Conservation (phyloP, 1,140 invertebrate genomes). For the Drosophila yakuba region DNA sequence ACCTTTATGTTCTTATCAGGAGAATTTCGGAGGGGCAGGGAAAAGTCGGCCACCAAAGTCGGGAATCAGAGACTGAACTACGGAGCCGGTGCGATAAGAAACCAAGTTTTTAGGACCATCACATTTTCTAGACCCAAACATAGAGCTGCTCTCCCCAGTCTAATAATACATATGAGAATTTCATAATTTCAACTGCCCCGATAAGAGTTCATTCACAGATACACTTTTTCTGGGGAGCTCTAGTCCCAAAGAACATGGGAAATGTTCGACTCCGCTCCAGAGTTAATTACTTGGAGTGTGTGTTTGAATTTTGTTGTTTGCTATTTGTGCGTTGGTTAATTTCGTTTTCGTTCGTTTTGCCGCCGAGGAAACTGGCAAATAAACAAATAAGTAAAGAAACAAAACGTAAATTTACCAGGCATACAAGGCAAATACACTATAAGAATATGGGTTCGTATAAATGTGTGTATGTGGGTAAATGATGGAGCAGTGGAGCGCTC, state of each 20-base stretch:
- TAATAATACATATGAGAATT: conserved; percentile 48
- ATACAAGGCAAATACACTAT: conserved; percentile 27
- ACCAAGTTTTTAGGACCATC: conserved; percentile 8
- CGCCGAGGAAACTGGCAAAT: conserved; percentile 68
- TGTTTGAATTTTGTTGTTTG: conserved; percentile 40
- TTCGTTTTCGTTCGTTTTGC: conserved; percentile 64
- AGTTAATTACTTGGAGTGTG: conserved; percentile 38
- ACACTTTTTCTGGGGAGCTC: conserved; percentile 5
- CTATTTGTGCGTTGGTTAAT: conserved; percentile 63
- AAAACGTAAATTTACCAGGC: conserved; percentile 65
- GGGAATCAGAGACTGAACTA: conserved; percentile 56
- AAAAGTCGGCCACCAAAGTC: conserved; percentile 14
- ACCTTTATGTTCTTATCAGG: conserved; percentile 28
- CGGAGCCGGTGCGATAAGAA: conserved; percentile 48
- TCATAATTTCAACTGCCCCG: conserved; percentile 58
- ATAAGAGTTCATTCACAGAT: conserved; percentile 82
- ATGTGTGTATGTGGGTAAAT: conserved; percentile 47
- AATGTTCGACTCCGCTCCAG: background rate
- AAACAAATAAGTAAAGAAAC: conserved; percentile 75
- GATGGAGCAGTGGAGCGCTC: conserved; percentile 64
- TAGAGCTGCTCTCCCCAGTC: conserved; percentile 2
- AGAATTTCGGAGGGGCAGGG: conserved; percentile 1
- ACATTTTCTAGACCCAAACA: conserved; percentile 26
- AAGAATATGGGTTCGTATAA: background rate
- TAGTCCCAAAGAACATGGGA: background rate